A percentile compares a stretch with the other conserved stretches of the same genome.
Conservation (phyloP, 2,113 vertebrate genomes). For the Oryzias celebensis region DNA sequence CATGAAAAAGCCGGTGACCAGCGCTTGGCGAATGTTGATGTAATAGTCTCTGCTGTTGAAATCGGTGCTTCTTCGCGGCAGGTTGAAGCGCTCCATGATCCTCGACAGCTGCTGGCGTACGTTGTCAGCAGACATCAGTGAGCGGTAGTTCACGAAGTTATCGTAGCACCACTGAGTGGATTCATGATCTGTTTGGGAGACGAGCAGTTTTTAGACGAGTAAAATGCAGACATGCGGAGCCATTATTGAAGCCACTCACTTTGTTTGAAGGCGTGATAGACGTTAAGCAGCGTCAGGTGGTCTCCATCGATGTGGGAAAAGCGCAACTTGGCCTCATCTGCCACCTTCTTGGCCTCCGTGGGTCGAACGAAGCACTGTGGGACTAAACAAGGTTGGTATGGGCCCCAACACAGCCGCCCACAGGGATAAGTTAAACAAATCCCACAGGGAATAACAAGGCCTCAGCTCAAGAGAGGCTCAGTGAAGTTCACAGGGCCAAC, state of each 20-base stretch:
- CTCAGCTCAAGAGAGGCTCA: slow-evolving; percentile 77
- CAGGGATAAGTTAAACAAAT: slow-evolving; percentile 98
- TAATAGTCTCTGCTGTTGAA: slow-evolving; percentile 98
- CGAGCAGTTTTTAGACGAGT: background rate
- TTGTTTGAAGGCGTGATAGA: slow-evolving; percentile 98
- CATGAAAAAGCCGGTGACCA: slow-evolving; percentile 99
- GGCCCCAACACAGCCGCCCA: slow-evolving; percentile 99
- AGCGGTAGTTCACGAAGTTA: slow-evolving; percentile 99
- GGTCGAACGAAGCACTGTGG: slow-evolving; percentile 99
- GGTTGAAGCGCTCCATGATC: slow-evolving; percentile 99
- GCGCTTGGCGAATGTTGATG: slow-evolving; percentile 94
- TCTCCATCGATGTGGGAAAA: slow-evolving; percentile 98
- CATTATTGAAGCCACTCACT: slow-evolving; percentile 75
- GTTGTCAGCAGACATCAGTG: slow-evolving; percentile 99
- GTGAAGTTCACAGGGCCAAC: slow-evolving; percentile 54
- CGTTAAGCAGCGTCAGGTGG: slow-evolving; percentile 97
- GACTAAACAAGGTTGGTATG: slow-evolving; percentile 99
- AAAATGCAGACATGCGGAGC: accelerated
- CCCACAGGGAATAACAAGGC: slow-evolving; percentile 96
- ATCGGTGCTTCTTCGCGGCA: slow-evolving; percentile 94
- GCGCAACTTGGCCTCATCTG: slow-evolving; percentile 98
- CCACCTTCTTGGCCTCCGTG: slow-evolving; percentile 97
- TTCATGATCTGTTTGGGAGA: slow-evolving; percentile 87
- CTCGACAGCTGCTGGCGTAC: slow-evolving; percentile 96
- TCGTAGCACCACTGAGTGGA: slow-evolving; percentile 98